These are phyloP conservation scores for Halcyon leucocephala DNA, from an alignment of 2,797 vertebrate species.

Conservation along the genomic window DNA sequence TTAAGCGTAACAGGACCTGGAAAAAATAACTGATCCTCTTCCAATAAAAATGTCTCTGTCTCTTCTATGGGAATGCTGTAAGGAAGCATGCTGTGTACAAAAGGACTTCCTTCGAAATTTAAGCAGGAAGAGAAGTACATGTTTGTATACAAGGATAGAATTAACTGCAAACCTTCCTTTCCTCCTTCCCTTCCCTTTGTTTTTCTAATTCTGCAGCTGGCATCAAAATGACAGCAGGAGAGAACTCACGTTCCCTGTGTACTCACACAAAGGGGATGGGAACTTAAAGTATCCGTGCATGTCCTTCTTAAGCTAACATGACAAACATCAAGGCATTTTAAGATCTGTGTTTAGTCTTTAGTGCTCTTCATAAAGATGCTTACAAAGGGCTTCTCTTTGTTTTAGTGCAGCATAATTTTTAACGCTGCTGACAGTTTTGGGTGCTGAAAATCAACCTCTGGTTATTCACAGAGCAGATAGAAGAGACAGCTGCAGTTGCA, in stretches of 20 bases:
- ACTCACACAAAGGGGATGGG: neutral
- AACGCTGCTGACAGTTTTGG: neutral
- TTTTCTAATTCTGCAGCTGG: neutral
- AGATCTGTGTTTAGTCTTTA: neutral
- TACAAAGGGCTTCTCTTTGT: neutral
- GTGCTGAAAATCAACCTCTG: slow-evolving; percentile 23
- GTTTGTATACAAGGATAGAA: slow-evolving; percentile 9
- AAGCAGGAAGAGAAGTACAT: slow-evolving; percentile 6
- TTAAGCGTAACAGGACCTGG: neutral
- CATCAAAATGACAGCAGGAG: neutral
- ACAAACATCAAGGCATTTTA: neutral
- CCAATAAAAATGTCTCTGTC: neutral
- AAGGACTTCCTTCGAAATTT: slow-evolving; percentile 13
- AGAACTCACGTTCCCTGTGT: neutral
- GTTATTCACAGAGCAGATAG: neutral
- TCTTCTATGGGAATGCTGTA: neutral
- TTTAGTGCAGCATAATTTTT: neutral
- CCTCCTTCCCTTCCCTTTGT: neutral
- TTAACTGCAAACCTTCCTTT: slow-evolving; percentile 11
- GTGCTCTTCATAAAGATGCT: neutral
- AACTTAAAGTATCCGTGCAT: neutral
- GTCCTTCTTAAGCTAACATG: neutral
- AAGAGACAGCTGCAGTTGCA: neutral
- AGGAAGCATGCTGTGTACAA: slow-evolving; percentile 9
- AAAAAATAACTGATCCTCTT: neutral